Evolutionary conservation across 2,797 vertebrate genomes (phyloP), one percentile per base, ranked within the genome.

Genomic region (Falco cherrug): DNA sequence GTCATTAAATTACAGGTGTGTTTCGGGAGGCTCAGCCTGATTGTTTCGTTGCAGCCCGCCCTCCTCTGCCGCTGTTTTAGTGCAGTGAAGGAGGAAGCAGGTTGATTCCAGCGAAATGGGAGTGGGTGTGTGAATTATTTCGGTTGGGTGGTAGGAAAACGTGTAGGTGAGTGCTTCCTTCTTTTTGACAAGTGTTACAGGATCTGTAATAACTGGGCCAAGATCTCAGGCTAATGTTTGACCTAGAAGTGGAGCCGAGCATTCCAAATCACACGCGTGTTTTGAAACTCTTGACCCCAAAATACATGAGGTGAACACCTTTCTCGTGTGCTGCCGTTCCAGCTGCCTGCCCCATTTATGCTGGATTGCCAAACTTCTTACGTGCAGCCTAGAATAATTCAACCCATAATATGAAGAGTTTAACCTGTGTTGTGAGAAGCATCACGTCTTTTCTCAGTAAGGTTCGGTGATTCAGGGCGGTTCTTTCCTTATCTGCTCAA

Each of bases 41-140:
- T 0, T 4, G 5, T n/a, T 12, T 51, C 37, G 0, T 6, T 2
- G 28, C 76, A 65, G 69, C 81, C 60, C 3, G 1, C 51, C 54
- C 11, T 69, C 28, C 37, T 20, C 57, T 35, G 87, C 76, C 2
- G 1, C 7, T 26, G 69, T 4, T 43, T 16, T 18, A 1, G 81
- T 3, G 43, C 13, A 1, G 8, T 3, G 0, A 0, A 80, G 87
- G 82, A 92, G 87, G 75, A 60, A 85, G 74, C 51, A 3, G 6
- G 0, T 1, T 4, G 78, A 8, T 26, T 17, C 43, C 91, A 68
- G 80, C 71, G n/a, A 1, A 56, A 10, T 11, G 4, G 2, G 1
- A 41, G 70, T 1, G 84, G 81, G 70, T 13, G 89, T 77, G 84
- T 31, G 78, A 61, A 39, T 28, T 7, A 4, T 69, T 83, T 11